Base-by-base conservation (phyloP, 2,797 vertebrate species). In the Labroides dimidiatus region DNA sequence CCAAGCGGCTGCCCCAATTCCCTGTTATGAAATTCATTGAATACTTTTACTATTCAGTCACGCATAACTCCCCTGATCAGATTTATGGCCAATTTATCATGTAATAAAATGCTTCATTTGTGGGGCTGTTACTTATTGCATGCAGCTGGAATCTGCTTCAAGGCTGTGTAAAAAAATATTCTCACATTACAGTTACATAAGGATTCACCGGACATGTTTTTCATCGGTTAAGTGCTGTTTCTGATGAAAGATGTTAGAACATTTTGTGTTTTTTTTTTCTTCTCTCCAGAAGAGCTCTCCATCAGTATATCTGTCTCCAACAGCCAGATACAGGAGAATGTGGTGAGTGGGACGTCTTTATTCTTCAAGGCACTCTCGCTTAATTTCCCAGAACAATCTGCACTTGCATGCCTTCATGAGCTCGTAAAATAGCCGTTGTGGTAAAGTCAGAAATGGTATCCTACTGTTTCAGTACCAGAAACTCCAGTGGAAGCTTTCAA, bases 251-350 rank as follows among this genome's bases (percentile, higher is more conserved):
- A 75, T 80, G 69, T 73, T 63, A 36, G 79, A 77, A 61, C 58
- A 30, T 82, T 23, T 15, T 81, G 50, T 91, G 66, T 89, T 84
- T 94, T 33, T 87, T n/a, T n/a, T n/a, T n/a, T n/a, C n/a, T n/a
- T 51, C 51, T 51, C 71, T 82, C 74, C 93, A 99, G 97, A 97
- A 88, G 97, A 99, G 85, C 89, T 99, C 81, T 97, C 96, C 87
- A 95, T 97, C 85, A 99, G 96, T 90, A 99, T 99, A 92, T 99
- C 97, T 51, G 97, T 99, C 84, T 97, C 97, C 70, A 98, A 99
- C 81, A 97, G 95, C 94, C 96, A 99, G 87, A 94, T 99, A 82
- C 96, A 99, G 91, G 97, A 99, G 92, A 99, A 99, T 84, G 97
- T 99, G 96, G 97, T 99, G 87, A 97, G 96, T 94, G 42, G 42